phyloP scores from a whole-genome alignment of 2,797 vertebrate genomes.

The Pteronotus mesoamericanus region DNA sequence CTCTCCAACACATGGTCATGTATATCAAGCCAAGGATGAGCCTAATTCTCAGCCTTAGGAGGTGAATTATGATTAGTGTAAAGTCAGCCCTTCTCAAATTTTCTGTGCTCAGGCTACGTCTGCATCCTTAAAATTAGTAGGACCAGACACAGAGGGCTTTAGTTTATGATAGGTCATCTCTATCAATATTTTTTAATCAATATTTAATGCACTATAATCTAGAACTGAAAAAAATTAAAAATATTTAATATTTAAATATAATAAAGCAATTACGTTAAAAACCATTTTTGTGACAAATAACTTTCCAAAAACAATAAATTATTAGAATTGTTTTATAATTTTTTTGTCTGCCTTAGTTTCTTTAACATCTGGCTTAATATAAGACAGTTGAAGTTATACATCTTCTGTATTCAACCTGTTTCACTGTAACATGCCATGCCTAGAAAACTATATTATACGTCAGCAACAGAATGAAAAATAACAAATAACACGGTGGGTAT shows the following conservation, averaged over 20 bases:
- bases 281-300: background rate
- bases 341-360: background rate
- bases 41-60: background rate
- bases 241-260: background rate
- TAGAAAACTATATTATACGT: background rate
- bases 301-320: background rate
- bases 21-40: background rate
- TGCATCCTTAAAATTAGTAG: background rate
- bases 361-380: background rate
- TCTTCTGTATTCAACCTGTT: background rate
- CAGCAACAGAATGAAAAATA: background rate
- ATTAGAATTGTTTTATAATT: background rate
- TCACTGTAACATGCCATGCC: background rate
- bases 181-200: background rate
- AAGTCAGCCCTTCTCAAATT: background rate
- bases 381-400: background rate
- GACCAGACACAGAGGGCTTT: background rate
- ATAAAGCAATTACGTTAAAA: background rate
- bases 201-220: background rate
- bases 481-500: background rate
- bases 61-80: background rate
- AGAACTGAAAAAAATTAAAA: background rate
- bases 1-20: background rate
- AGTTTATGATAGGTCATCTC: background rate
- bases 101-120: background rate